Conservation (phyloP, 23 tunicate species). For the Oikopleura vanhoeffeni region DNA sequence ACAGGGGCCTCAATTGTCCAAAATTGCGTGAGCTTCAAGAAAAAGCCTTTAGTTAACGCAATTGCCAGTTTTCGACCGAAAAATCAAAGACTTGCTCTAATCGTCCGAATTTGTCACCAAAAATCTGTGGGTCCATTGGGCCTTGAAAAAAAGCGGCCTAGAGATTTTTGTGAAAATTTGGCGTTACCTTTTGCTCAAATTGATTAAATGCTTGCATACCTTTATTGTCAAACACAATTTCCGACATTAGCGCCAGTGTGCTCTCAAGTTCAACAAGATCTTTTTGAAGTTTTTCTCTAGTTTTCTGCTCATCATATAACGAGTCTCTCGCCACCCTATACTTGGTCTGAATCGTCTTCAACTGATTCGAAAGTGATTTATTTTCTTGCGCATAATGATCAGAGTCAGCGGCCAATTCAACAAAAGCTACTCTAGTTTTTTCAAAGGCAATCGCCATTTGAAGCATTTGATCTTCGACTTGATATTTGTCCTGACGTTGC, state of each 20-base stretch:
- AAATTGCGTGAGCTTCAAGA: no score
- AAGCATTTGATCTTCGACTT: not conserved
- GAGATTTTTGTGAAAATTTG: no score
- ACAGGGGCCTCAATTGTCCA: no score
- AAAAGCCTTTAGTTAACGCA: no score
- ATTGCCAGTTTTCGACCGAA: no score
- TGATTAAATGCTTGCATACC: no score
- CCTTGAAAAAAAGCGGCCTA: no score
- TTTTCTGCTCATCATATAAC: not conserved
- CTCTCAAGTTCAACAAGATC: not conserved
- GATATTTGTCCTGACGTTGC: not conserved
- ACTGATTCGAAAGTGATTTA: not conserved
- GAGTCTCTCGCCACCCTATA: not conserved
- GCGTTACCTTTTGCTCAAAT: no score
- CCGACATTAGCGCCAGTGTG: not conserved
- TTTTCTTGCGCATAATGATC: not conserved
- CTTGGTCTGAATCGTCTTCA: not conserved
- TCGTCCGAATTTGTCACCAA: no score
- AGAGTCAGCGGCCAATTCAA: not conserved
- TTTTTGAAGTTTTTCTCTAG: not conserved
- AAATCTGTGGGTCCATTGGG: no score
- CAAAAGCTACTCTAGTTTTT: not conserved
- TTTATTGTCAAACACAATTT: not conserved
- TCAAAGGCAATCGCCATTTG: not conserved
- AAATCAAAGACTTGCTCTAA: no score